phyloP scores from a whole-genome alignment of 2,113 vertebrate species.

The Pitta sordida region DNA sequence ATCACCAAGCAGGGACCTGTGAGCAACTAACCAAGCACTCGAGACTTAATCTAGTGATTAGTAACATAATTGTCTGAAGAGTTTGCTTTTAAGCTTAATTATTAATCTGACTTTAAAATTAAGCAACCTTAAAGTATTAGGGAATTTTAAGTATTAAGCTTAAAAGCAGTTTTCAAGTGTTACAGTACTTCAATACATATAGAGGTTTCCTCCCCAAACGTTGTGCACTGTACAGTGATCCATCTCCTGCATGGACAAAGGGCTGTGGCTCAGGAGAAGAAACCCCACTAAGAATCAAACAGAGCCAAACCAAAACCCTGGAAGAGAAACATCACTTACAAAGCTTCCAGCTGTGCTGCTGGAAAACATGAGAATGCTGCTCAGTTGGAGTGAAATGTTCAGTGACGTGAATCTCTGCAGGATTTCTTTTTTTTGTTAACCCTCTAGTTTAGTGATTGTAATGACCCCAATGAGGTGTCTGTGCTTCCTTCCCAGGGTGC shows the following conservation, averaged over 20 bases:
- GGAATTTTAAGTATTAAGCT: neutral
- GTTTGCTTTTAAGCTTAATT: neutral
- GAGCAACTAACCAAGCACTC: neutral
- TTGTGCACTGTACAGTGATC: neutral
- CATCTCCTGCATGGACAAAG: neutral
- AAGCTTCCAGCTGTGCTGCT: neutral
- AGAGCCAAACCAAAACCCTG: neutral
- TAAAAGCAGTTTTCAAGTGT: neutral
- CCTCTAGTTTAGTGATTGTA: neutral
- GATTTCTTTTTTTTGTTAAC: neutral
- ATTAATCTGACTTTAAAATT: neutral
- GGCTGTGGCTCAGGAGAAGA: neutral
- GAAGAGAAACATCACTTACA: neutral
- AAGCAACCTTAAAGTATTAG: neutral
- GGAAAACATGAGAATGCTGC: neutral
- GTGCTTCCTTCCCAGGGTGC: slow-evolving; percentile 68
- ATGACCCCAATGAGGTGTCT: neutral
- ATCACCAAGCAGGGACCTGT: neutral
- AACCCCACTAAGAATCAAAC: neutral
- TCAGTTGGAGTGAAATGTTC: neutral
- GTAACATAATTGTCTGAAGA: neutral
- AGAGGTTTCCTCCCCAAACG: neutral
- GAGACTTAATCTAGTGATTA: neutral
- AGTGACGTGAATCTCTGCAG: neutral
- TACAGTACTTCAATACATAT: neutral